Conservation (phyloP, 1,140 invertebrate species). For the Pseudomyrmex concolor region DNA sequence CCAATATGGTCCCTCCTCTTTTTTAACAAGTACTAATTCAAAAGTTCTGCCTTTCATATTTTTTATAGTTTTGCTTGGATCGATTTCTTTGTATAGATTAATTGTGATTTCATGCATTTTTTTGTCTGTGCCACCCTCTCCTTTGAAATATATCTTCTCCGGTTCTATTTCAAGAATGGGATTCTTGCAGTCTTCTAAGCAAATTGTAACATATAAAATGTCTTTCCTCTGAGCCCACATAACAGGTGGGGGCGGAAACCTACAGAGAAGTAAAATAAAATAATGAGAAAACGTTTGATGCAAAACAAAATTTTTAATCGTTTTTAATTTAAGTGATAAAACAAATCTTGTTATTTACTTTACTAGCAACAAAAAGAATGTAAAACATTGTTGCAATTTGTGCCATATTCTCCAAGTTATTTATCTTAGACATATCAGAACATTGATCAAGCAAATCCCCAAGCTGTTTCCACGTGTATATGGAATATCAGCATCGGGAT, state of each 20-base stretch:
- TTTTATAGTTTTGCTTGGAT: constrained; percentile 90
- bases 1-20: constrained; percentile 94
- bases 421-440: too few species aligned
- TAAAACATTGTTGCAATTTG: too few species aligned
- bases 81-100: constrained; percentile 92
- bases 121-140: constrained; percentile 93
- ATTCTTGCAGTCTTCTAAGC: constrained; percentile 95
- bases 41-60: constrained; percentile 86
- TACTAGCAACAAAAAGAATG: neutral
- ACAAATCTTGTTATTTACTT: neutral
- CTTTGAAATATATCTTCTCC: constrained; percentile 93
- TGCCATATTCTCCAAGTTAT: too few species aligned
- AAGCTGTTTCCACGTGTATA: constrained; percentile 23
- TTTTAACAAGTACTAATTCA: constrained; percentile 87
- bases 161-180: constrained; percentile 93
- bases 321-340: neutral
- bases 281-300: neutral
- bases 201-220: constrained; percentile 93
- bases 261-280: constrained; percentile 70
- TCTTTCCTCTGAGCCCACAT: constrained; percentile 96
- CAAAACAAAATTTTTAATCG: neutral
- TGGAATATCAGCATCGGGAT: neutral
- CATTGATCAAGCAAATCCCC: neutral
- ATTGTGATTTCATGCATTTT: constrained; percentile 94
- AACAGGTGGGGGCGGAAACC: constrained; percentile 90